These are phyloP conservation scores for Microctenopoma lineatum DNA, from an alignment of 2,797 vertebrate species.

Conservation along the genomic window DNA sequence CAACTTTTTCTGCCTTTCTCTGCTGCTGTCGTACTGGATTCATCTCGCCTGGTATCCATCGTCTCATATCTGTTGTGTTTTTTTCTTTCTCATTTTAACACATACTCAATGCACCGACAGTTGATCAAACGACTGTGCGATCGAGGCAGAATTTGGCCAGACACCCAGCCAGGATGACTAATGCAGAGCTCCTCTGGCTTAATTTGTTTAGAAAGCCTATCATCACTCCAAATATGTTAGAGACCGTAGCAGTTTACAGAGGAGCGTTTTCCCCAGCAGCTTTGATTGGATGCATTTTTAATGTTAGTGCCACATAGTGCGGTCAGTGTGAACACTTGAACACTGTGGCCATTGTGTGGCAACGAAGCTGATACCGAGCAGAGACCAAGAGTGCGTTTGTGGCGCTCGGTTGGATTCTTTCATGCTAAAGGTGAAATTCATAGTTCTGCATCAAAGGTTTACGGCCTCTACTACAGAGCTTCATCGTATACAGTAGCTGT, in stretches of 20 bases:
- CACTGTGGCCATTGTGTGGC: constrained; percentile 63
- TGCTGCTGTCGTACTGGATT: constrained; percentile 36
- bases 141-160: constrained; percentile 62
- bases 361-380: constrained; percentile 31
- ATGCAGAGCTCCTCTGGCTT: constrained; percentile 59
- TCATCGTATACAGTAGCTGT: neutral
- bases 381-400: constrained; percentile 34
- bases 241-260: constrained; percentile 63
- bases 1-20: constrained; percentile 37
- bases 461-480: neutral
- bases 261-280: constrained; percentile 50
- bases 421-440: constrained; percentile 32
- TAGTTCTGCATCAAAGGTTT: constrained; percentile 13
- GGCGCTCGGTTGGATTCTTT: constrained; percentile 25
- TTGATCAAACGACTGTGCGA: constrained; percentile 71
- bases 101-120: constrained; percentile 43
- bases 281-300: constrained; percentile 72
- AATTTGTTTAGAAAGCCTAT: constrained; percentile 72
- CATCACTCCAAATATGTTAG: constrained; percentile 66
- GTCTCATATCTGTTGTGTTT: constrained; percentile 23
- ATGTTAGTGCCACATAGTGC: constrained; percentile 50
- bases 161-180: constrained; percentile 65
- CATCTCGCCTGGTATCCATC: constrained; percentile 28
- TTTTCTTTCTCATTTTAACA: constrained; percentile 28
- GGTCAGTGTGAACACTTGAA: constrained; percentile 62